Base-by-base conservation (phyloP, 1,140 invertebrate species). In the Saxidomus purpurata region DNA sequence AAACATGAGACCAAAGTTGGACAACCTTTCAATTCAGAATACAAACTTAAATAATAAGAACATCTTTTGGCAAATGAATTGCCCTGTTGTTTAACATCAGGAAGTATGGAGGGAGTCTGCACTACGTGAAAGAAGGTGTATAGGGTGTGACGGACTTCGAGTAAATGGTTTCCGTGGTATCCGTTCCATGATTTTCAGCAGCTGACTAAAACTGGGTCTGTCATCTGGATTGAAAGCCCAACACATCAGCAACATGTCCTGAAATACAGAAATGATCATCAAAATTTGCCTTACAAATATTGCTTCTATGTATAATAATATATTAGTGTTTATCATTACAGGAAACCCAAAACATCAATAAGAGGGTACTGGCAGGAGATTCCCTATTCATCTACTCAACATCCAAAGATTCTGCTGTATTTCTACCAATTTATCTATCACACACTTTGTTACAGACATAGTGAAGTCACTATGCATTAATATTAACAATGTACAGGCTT, bases 221-320 rank as follows among this genome's bases (percentile, higher is more conserved):
- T 98, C 98, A 71, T 97, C 96, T 17, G 97, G 96, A 79, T 97
- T 97, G 95, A 97, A 99, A 61, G 98, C 97, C 99, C 99, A 99
- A 95, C 99, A 99, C 90, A 97, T 96, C 98, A 99, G 99, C 90
- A 99, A 96, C 94, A 99, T 98, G 94, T 99, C 99, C 98, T 99
- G 95, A 47, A 87, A 97, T 49, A 82, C 91, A 90, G 92, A 86
- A 8, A 15, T 43, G 43, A 43, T n/a, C n/a, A n/a, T n/a, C n/a
- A n/a, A n/a, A n/a, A n/a, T n/a, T n/a, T n/a, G n/a, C n/a, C n/a
- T n/a, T n/a, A n/a, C n/a, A n/a, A n/a, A n/a, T n/a, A n/a, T n/a
- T n/a, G n/a, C n/a, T n/a, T n/a, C n/a, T n/a, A n/a, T n/a, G n/a
- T n/a, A n/a, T n/a, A n/a, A n/a, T n/a, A n/a, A n/a, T n/a, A n/a